Conservation (phyloP, 2,888 invertebrate species). For the Pandemis heparana region DNA sequence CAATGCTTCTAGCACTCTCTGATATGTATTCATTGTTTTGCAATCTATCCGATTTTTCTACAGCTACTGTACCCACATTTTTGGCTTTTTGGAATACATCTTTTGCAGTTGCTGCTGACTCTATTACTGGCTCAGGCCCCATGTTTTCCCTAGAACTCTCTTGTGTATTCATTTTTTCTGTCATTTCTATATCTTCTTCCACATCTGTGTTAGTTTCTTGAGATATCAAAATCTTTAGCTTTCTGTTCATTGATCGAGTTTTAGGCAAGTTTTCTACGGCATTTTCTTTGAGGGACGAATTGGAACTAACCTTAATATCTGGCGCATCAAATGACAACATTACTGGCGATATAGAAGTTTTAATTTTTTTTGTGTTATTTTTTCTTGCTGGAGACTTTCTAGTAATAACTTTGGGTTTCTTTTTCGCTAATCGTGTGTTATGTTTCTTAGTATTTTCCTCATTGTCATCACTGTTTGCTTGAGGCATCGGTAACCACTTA, state of each 20-base stretch:
- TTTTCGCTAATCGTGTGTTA: constrained; percentile 2
- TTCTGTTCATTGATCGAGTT: background rate
- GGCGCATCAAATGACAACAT: constrained; percentile 54
- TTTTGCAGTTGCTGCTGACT: background rate
- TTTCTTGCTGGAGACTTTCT: constrained; percentile 12
- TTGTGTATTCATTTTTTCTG: background rate
- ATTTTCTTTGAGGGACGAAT: background rate
- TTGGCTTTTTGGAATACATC: constrained; percentile 19
- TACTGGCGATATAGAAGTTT: constrained; percentile 65
- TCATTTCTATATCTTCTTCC: background rate
- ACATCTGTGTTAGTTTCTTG: background rate
- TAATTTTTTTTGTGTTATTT: constrained; percentile 25
- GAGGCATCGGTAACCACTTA: constrained; percentile 47
- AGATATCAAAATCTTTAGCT: background rate
- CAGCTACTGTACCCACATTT: constrained; percentile 40
- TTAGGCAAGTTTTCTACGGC: background rate
- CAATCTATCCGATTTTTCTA: constrained; percentile 23
- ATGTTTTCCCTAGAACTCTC: background rate
- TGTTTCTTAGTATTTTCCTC: constrained; percentile 17
- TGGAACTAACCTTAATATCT: background rate
- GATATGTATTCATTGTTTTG: constrained; percentile 51
- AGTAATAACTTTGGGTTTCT: constrained; percentile 3
- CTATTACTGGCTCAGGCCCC: background rate
- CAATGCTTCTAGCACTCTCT: constrained; percentile 53
- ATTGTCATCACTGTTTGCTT: constrained; percentile 42